A percentile compares a stretch with the other conserved stretches of the same genome.
Conservation (phyloP, 1,140 invertebrate species). For the Leptinotarsa texana region DNA sequence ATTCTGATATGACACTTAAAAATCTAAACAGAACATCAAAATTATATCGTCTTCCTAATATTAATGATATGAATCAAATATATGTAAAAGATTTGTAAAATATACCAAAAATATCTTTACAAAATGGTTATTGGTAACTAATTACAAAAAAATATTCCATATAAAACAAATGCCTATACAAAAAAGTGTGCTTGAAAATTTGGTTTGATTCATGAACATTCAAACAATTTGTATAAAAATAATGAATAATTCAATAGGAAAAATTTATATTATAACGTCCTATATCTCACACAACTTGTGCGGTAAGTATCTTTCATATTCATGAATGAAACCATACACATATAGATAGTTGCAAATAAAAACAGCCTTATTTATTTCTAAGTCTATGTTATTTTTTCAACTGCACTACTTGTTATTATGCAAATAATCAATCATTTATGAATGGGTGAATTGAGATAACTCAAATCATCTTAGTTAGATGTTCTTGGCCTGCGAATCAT, state of each 20-base stretch:
- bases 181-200: conserved; percentile 19
- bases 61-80: conserved; percentile 27
- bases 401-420: conserved; percentile 6
- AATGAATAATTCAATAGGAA: conserved; percentile 23
- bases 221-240: conserved; percentile 14
- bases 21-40: conserved; percentile 26
- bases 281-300: conserved; percentile 4
- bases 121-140: conserved; percentile 30
- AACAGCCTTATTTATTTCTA: conserved; percentile 31
- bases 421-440: background rate
- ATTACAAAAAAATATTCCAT: conserved; percentile 21
- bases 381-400: conserved; percentile 28
- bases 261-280: background rate
- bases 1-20: conserved; percentile 31
- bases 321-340: conserved; percentile 12
- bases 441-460: conserved; percentile 5
- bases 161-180: conserved; percentile 13
- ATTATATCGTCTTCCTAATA: conserved; percentile 11
- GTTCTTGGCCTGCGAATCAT: too few relatives aligned
- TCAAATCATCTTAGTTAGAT: too few relatives aligned
- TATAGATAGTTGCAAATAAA: conserved; percentile 24
- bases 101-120: conserved; percentile 32
- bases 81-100: conserved; percentile 26
- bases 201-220: conserved; percentile 17
- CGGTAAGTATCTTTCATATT: conserved; percentile 11